A percentile compares a stretch with the other conserved stretches of the same genome.
These are phyloP conservation scores for Etheostoma perlongum DNA, from an alignment of 2,797 vertebrate genomes.

Conservation along the genomic window DNA sequence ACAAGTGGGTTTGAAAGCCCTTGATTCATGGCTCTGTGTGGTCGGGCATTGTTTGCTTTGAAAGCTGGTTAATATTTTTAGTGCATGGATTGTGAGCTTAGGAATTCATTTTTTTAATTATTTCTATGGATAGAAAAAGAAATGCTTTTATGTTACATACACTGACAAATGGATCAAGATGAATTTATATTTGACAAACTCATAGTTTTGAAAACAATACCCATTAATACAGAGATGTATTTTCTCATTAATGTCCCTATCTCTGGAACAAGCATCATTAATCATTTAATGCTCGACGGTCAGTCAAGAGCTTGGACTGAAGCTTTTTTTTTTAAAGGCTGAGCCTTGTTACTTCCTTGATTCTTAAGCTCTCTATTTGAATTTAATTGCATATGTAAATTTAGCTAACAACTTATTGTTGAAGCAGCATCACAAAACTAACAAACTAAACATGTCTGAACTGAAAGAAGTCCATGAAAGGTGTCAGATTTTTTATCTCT, in stretches of 20 bases:
- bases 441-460: background rate
- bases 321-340: background rate
- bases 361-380: background rate
- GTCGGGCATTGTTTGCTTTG: constrained; percentile 53
- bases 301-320: constrained; percentile 3
- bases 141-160: constrained; percentile 1
- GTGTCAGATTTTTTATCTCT: background rate
- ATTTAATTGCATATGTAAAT: background rate
- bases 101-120: constrained; percentile 13
- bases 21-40: constrained; percentile 64
- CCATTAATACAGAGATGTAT: background rate
- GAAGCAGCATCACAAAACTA: background rate
- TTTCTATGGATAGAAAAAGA: background rate
- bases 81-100: background rate
- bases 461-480: background rate
- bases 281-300: constrained; percentile 10
- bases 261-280: background rate
- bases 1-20: constrained; percentile 61
- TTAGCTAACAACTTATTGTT: background rate
- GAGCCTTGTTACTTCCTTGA: background rate
- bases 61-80: constrained; percentile 41
- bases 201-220: background rate
- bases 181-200: background rate
- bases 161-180: constrained; percentile 3
- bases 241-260: background rate